Evolutionary conservation across 2,888 invertebrate genomes (phyloP).

Genomic region (Dasysyrphus albostriatus): DNA sequence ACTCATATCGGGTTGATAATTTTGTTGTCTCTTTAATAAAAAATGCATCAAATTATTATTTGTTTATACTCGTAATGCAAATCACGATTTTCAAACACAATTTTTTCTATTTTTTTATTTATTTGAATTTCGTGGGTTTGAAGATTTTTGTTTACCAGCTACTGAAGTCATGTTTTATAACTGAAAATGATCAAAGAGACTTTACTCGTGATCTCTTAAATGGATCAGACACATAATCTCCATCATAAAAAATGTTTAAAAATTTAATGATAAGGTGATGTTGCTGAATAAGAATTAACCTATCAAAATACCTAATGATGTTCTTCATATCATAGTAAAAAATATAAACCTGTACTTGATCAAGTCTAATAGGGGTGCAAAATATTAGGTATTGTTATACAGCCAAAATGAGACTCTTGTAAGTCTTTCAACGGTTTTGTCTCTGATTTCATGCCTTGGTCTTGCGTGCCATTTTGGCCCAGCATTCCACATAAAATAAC

Average conservation of each 20-base stretch:
- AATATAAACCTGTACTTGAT: no score
- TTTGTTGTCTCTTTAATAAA: slow-evolving; percentile 1
- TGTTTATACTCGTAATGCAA: neutral
- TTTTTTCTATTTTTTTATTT: slow-evolving; percentile 10
- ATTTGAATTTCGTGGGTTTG: slow-evolving; percentile 20
- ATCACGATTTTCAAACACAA: slow-evolving; percentile 11
- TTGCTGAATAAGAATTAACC: neutral
- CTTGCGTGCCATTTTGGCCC: no score
- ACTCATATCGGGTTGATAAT: neutral
- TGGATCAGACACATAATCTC: neutral
- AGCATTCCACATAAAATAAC: no score
- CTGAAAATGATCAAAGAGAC: neutral
- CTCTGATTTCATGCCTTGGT: no score
- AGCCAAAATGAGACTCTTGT: no score
- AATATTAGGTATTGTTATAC: no score
- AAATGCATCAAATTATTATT: slow-evolving; percentile 27
- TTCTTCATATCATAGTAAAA: no score
- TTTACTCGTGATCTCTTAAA: neutral
- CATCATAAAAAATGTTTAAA: neutral
- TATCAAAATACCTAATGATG: neutral
- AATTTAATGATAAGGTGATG: neutral
- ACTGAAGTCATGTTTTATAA: slow-evolving; percentile 23
- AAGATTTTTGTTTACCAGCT: neutral
- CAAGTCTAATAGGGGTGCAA: no score
- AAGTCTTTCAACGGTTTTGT: no score